These are phyloP conservation scores for Phylloscopus trochilus DNA, from an alignment of 2,113 vertebrate species.

Conservation along the genomic window DNA sequence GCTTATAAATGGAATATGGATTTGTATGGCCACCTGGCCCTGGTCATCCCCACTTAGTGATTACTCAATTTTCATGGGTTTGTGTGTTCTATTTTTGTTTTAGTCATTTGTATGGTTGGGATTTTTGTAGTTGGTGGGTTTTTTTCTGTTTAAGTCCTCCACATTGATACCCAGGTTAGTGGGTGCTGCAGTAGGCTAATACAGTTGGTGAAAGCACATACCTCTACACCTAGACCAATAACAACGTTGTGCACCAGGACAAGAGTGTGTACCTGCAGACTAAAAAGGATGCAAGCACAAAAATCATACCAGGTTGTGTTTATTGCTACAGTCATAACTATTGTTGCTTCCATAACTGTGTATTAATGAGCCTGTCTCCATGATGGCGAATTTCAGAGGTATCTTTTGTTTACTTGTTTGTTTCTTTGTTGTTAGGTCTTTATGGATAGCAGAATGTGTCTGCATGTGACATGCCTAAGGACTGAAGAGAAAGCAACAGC, in stretches of 20 bases:
- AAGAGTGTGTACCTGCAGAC: background rate
- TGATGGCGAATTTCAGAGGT: background rate
- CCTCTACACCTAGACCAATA: background rate
- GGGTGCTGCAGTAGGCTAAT: background rate
- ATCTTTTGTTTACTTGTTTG: background rate
- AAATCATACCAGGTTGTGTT: background rate
- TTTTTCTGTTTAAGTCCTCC: background rate
- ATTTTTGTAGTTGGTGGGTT: background rate
- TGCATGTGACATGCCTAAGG: background rate
- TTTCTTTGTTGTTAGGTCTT: background rate
- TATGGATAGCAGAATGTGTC: background rate
- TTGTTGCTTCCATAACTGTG: background rate
- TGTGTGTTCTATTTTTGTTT: background rate
- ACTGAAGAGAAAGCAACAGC: background rate
- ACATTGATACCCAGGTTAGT: background rate
- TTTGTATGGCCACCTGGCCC: background rate
- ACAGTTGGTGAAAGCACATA: background rate
- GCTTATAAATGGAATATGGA: background rate
- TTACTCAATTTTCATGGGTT: background rate
- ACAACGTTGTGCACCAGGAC: background rate
- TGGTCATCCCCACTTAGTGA: background rate
- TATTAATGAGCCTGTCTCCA: background rate
- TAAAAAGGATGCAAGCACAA: background rate
- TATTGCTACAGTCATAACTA: background rate
- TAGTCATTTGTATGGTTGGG: background rate